Base-by-base conservation (phyloP, 2,888 invertebrate species). In the Electrophaes corylata region DNA sequence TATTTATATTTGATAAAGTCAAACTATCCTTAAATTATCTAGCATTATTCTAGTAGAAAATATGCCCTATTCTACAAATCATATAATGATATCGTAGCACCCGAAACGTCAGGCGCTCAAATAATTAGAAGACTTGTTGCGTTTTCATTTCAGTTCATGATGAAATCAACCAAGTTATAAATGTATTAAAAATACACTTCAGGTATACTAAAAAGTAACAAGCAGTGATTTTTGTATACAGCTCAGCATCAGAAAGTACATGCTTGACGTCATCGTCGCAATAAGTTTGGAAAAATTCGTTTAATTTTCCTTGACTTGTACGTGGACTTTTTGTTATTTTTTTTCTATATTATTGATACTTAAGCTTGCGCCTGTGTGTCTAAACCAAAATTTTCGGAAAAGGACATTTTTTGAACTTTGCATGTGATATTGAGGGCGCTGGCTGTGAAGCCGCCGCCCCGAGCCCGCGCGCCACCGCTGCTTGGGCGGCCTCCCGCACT, bases 281-380 rank as follows among this genome's bases (percentile, higher is more conserved):
- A 69, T 61, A 76, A 71, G 70, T 75, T 72, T 77, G 91, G 88
- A 90, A 89, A 89, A 85, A 76, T 89, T 90, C 77, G 70, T 75
- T 64, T 71, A 90, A 88, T 91, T 91, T 89, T 91, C 89, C 83
- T 69, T 60, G 64, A 66, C 64, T 70, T 63, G 70, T 66, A 70
- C 60, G 72, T 35, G 11, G 40, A 60, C 59, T 68, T 80, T 75
- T 75, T 23, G 12, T 12, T 11, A 19, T 61, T 79, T 81, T 83
- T 70, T 66, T 67, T 67, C 29, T 33, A 67, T 62, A 66, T 72
- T 69, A 58, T 43, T 64, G 65, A 75, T 73, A 71, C 66, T 65
- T 51, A 71, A 79, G 78, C 79, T 82, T 91, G 91, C 91, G 91
- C 91, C 91, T 91, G 79, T 67, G 57, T 58, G 57, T 64, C 65